Percentiles rank a stretch among this genome's conserved stretches.
These are phyloP conservation scores for Patella caerulea DNA, from an alignment of 2,888 invertebrate species.

Conservation along the genomic window DNA sequence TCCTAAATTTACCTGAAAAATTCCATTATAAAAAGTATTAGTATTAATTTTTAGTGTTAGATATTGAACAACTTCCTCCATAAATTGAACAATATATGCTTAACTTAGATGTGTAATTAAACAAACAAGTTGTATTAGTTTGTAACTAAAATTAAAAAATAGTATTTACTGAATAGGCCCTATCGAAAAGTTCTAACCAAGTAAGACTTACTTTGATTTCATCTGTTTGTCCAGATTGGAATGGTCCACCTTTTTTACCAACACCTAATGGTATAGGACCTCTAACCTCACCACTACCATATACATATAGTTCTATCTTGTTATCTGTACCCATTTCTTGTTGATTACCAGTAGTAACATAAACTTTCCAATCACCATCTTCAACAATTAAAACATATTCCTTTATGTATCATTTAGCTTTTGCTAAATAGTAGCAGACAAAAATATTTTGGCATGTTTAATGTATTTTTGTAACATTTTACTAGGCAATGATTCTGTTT, in stretches of 20 bases:
- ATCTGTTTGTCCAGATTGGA: conserved; percentile 48
- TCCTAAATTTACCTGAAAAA: conserved; percentile 42
- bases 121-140: background rate
- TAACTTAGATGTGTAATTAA: too few relatives aligned
- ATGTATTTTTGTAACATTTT: too few relatives aligned
- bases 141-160: background rate
- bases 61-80: too few relatives aligned
- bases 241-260: conserved; percentile 39
- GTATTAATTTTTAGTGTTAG: too few relatives aligned
- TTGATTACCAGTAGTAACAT: conserved; percentile 40
- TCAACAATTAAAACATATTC: conserved; percentile 7
- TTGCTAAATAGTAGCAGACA: too few relatives aligned
- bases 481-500: too few relatives aligned
- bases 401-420: too few relatives aligned
- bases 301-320: conserved; percentile 50
- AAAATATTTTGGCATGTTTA: too few relatives aligned
- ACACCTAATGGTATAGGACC: conserved; percentile 50
- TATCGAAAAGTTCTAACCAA: background rate
- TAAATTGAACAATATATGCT: too few relatives aligned
- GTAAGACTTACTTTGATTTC: conserved; percentile 49
- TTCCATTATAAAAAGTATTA: too few relatives aligned
- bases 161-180: background rate
- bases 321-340: conserved; percentile 39
- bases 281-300: conserved; percentile 49
- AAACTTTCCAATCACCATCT: conserved; percentile 54